A percentile compares a stretch with the other conserved stretches of the same genome.
Evolutionary conservation across 2,113 vertebrate species (phyloP).

Genomic region (Diphyllodes magnificus): DNA sequence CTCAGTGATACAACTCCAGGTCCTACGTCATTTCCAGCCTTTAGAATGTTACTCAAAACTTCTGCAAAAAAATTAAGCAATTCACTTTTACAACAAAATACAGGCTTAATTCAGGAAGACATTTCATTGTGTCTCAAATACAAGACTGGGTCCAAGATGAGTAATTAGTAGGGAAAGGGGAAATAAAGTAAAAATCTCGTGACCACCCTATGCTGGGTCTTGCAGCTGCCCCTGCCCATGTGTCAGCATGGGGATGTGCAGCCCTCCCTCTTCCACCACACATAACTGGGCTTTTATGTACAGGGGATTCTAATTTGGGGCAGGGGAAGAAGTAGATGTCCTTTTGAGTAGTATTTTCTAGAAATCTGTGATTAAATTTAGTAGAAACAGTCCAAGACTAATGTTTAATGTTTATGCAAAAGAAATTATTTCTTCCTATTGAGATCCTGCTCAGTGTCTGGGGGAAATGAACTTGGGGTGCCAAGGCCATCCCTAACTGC

Average conservation of each 20-base stretch:
- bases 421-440: not conserved
- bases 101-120: not conserved
- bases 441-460: not conserved
- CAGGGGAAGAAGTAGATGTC: not conserved
- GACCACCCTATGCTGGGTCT: not conserved
- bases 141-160: not conserved
- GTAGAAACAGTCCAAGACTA: not conserved
- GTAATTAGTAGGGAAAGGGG: not conserved
- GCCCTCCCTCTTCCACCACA: not conserved
- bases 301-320: not conserved
- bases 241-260: not conserved
- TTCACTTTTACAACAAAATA: not conserved
- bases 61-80: not conserved
- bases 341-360: not conserved
- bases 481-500: not conserved
- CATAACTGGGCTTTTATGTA: not conserved
- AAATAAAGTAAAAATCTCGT: not conserved
- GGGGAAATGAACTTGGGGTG: not conserved
- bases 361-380: not conserved
- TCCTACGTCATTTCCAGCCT: rapidly evolving
- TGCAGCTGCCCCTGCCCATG: not conserved
- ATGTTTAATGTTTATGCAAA: not conserved
- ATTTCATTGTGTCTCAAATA: not conserved
- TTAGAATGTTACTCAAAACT: not conserved
- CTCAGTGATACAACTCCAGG: not conserved